phyloP scores from a whole-genome alignment of 2,113 vertebrate genomes.

The Bungarus multicinctus region DNA sequence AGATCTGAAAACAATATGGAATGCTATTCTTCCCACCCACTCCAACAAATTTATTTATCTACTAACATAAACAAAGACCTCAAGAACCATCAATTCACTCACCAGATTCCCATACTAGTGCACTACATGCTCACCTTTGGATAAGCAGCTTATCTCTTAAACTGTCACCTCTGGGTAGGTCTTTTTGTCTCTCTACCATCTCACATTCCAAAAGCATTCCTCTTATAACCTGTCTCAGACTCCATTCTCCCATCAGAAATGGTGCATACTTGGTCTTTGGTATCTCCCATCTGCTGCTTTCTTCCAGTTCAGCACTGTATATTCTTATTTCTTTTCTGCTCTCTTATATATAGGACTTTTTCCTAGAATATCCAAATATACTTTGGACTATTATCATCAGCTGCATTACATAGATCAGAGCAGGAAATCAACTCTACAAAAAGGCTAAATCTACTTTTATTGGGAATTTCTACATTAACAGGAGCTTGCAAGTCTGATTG shows the following conservation, averaged over 20 bases:
- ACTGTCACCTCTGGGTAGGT: neutral
- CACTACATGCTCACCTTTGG: neutral
- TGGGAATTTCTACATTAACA: neutral
- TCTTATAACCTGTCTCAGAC: neutral
- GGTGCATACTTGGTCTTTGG: neutral
- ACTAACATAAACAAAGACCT: neutral
- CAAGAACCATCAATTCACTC: neutral
- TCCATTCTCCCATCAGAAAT: neutral
- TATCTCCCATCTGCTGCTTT: neutral
- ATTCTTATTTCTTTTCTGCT: neutral
- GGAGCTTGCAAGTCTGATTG: neutral
- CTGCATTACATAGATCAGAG: neutral
- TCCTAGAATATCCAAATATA: neutral
- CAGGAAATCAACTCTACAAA: neutral
- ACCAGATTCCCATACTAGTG: neutral
- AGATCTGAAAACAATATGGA: neutral
- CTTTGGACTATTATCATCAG: neutral
- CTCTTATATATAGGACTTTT: neutral
- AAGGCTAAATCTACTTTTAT: neutral
- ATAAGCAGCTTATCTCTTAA: neutral
- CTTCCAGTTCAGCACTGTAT: neutral
- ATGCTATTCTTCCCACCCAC: neutral
- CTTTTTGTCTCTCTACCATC: neutral
- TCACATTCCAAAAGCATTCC: neutral
- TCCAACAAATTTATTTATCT: neutral